Base-by-base conservation (phyloP, 2,797 vertebrate species). In the Falco peregrinus region DNA sequence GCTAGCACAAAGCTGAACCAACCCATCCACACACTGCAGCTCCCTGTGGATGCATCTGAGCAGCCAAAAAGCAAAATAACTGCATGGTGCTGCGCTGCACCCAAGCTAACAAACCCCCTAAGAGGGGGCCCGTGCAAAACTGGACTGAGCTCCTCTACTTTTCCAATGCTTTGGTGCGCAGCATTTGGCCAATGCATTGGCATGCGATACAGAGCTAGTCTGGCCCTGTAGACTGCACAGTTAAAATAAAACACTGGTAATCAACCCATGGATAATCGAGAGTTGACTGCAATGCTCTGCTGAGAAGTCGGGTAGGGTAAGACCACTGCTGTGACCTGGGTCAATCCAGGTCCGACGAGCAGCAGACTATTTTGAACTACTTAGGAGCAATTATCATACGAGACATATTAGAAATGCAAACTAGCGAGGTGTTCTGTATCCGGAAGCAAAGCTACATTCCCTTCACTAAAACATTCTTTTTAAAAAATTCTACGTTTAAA, bases 401-500 rank as follows among this genome's bases (percentile, higher is more conserved):
- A 83, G 89, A 95, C 31, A 13, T 41, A 86, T 37, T 70, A 90
- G 75, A 94, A 93, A 94, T 56, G 77, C 92, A 84, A 95, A 94
- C 81, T 76, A 91, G 82, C 22, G 5, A 95, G 37, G 54, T 65
- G 60, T 68, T 91, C 85, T 79, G 71, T 51, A 91, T 89, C 83
- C 13, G 3, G 70, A 95, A 54, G 92, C 78, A 75, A 95, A 96
- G 81, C 91, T 95, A 93, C 71, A 90, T 94, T 94, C 92, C 83
- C 63, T 93, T 94, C 95, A 48, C 96, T 95, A 97, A 97, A 97
- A 97, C 95, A 97, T 92, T 83, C 77, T 76, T 94, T 35, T 33
- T 4, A 3, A 59, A 53, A 84, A 96, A 97, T 84, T 76, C 96
- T 83, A 93, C 41, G 87, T 87, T 97, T 97, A 97, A 98, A 97